Conservation (phyloP, 2,113 vertebrate species). For the Recurvirostra avosetta region DNA sequence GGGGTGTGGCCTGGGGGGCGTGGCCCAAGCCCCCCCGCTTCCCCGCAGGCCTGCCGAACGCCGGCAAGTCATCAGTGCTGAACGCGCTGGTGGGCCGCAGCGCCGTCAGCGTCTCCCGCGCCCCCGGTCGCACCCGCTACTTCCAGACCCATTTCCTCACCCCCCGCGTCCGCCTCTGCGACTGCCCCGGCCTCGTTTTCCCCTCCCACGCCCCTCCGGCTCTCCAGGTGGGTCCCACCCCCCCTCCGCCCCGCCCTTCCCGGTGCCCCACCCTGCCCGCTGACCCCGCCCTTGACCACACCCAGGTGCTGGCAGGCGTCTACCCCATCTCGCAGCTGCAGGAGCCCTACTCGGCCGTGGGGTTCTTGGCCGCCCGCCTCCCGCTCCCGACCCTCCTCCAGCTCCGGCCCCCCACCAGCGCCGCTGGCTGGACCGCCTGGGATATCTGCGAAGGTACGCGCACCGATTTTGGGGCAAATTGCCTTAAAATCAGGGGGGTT, state of each 20-base stretch:
- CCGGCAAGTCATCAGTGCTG: constrained; percentile 90
- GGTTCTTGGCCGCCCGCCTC: constrained; percentile 85
- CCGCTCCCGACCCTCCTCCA: constrained; percentile 78
- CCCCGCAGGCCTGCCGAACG: constrained; percentile 85
- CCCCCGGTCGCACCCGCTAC: constrained; percentile 93
- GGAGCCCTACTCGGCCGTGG: constrained; percentile 89
- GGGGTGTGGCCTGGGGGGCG: no score
- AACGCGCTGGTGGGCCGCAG: constrained; percentile 89
- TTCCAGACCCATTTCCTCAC: constrained; percentile 97
- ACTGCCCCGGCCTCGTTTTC: constrained; percentile 91
- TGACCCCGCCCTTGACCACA: neutral
- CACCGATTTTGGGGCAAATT: no score
- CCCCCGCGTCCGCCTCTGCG: constrained; percentile 86
- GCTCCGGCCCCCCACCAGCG: constrained; percentile 75
- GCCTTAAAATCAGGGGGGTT: fast-evolving
- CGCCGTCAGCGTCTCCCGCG: constrained; percentile 91
- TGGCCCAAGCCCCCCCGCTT: neutral
- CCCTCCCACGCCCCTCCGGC: constrained; percentile 83
- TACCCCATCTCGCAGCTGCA: constrained; percentile 91
- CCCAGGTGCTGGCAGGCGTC: constrained; percentile 86
- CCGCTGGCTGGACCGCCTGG: constrained; percentile 81
- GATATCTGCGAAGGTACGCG: constrained; percentile 86
- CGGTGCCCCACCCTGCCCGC: no score
- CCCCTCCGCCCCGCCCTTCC: no score
- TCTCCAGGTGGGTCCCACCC: constrained; percentile 75